These are phyloP conservation scores for Phalacrocorax carbo DNA, from an alignment of 2,113 vertebrate species.

Conservation along the genomic window DNA sequence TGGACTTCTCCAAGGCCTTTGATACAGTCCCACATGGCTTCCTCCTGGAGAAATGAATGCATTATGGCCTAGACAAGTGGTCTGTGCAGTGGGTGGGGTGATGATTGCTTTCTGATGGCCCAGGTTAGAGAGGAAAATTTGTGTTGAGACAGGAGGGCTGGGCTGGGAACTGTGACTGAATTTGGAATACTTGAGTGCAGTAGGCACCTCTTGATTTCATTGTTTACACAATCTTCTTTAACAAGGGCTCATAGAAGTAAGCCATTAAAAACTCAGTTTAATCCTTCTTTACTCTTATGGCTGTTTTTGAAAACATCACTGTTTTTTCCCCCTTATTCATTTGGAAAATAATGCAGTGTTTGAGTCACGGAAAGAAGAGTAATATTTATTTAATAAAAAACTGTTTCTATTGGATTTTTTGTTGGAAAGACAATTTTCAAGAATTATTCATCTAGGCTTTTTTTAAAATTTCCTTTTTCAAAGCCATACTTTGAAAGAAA, in stretches of 20 bases:
- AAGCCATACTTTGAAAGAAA: background rate
- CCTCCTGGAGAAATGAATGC: too few relatives aligned
- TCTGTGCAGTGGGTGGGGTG: too few relatives aligned
- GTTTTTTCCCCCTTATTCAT: rapidly evolving
- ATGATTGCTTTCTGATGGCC: background rate
- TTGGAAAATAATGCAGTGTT: background rate
- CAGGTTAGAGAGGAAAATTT: background rate
- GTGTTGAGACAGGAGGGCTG: background rate
- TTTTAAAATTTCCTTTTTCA: background rate
- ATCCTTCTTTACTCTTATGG: background rate
- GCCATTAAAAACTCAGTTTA: background rate
- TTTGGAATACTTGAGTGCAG: background rate
- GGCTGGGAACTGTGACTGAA: background rate
- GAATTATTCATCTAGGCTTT: background rate
- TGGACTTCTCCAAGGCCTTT: too few relatives aligned
- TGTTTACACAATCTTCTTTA: background rate
- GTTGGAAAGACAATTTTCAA: background rate
- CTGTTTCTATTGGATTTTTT: background rate
- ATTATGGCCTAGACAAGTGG: too few relatives aligned
- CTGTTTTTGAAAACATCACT: background rate
- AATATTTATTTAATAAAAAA: background rate
- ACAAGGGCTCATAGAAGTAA: background rate
- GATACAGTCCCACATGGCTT: too few relatives aligned
- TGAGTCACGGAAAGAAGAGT: background rate
- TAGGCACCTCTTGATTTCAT: background rate